Evolutionary conservation across 2,113 vertebrate species (phyloP), one percentile per base, ranked within the genome.

Genomic region (Crotalus horridus): DNA sequence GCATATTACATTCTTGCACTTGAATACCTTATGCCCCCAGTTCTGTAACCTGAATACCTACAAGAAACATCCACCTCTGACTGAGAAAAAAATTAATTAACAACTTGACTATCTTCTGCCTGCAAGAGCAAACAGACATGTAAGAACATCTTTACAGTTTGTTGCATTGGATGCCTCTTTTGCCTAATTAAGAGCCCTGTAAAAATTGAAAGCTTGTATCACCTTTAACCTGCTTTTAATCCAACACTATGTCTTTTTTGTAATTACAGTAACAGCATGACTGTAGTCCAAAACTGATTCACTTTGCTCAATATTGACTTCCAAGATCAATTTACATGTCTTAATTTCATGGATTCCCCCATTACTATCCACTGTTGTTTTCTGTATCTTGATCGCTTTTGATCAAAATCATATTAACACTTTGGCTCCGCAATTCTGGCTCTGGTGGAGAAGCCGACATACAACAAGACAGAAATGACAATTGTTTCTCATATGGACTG

Each of bases 1-100:
- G 29, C 43, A 87, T 24, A 64, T 91, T 87, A 33, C 56, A 26
- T 87, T 53, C 33, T 39, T 91, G 58, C 20, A 15, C 46, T 33
- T 54, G 48, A 53, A 24, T 24, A 53, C 12, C 39, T n/a, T 21
- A 20, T 87, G 29, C 85, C 29, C 58, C 85, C 33, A 87, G 24
- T 91, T 85, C 53, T 91, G 69, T 87, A 87, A 33, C 46, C 54
- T 48, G 26, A 59, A 46, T 86, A 58, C 17, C 48, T 64, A 58
- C 85, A 61, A 53, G 46, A 88, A 64, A 53, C 58, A 87, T n/a
- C 29, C 33, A 87, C 46, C 29, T 91, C 85, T 91, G 85, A 33
- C 56, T 56, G 61, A 87, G 46, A 53, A 26, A 26, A 85, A 92
- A 88, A 54, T 48, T 87, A 92, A 88, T 92, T 92, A 87, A 20